Evolutionary conservation across 1,140 invertebrate genomes (phyloP).

Genomic region (Tachypleus tridentatus): DNA sequence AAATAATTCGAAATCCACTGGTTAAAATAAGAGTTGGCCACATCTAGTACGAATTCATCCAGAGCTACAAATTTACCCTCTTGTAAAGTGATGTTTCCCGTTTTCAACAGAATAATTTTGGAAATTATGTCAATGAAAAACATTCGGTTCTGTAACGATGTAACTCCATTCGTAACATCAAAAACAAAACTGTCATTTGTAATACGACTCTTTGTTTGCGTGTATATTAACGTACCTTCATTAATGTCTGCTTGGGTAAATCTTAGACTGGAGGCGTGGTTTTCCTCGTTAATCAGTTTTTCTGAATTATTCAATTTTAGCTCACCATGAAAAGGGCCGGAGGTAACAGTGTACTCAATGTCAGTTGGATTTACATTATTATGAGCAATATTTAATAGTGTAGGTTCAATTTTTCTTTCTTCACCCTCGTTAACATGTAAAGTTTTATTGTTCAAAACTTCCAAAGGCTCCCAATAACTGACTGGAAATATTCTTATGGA

Average conservation of each 20-base stretch:
- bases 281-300: slow-evolving; percentile 4
- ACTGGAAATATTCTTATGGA: slow-evolving; percentile 50
- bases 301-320: slow-evolving; percentile 22
- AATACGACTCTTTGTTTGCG: slow-evolving; percentile 54
- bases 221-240: slow-evolving; percentile 62
- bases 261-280: slow-evolving; percentile 27
- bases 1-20: slow-evolving; percentile 60
- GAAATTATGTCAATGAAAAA: slow-evolving; percentile 38
- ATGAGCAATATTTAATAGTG: slow-evolving; percentile 64
- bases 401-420: slow-evolving; percentile 56
- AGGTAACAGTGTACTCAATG: slow-evolving; percentile 61
- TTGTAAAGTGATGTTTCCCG: slow-evolving; percentile 31
- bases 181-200: slow-evolving; percentile 66
- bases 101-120: slow-evolving; percentile 29
- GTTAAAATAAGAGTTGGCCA: slow-evolving; percentile 51
- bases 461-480: slow-evolving; percentile 70
- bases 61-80: slow-evolving; percentile 34
- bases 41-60: slow-evolving; percentile 26
- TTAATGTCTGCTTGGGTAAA: slow-evolving; percentile 80
- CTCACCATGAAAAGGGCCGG: slow-evolving; percentile 60
- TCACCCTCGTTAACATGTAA: slow-evolving; percentile 72
- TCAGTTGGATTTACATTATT: slow-evolving; percentile 67
- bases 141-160: slow-evolving; percentile 33
- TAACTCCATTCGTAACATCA: slow-evolving; percentile 79
- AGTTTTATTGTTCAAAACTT: slow-evolving; percentile 48